These are phyloP conservation scores for Lipophrys pholis DNA, from an alignment of 2,113 vertebrate species.

Conservation along the genomic window DNA sequence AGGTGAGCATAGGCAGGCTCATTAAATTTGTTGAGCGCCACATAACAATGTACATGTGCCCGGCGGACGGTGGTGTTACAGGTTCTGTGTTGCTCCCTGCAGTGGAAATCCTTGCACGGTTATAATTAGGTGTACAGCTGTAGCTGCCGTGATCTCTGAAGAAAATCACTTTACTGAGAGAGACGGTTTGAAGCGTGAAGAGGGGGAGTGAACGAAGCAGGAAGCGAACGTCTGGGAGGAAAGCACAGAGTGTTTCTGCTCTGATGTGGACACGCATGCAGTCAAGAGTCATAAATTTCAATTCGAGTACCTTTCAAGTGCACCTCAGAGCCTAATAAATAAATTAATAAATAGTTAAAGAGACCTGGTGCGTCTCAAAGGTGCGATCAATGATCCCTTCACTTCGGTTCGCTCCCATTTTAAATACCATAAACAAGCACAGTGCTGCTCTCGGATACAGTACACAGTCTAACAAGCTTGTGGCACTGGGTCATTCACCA, in stretches of 20 bases:
- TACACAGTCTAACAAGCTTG: not conserved
- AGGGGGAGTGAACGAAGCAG: not conserved
- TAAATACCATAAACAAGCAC: conserved; percentile 17
- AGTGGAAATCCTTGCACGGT: conserved; percentile 9
- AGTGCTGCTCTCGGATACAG: not conserved
- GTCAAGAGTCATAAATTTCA: conserved; percentile 14
- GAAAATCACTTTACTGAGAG: conserved; percentile 39
- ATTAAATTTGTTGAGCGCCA: conserved; percentile 24
- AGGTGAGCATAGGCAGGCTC: conserved; percentile 31
- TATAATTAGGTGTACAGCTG: conserved; percentile 33
- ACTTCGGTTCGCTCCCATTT: not conserved
- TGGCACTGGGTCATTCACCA: not conserved
- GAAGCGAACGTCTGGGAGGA: conserved; percentile 17
- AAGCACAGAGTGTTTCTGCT: conserved; percentile 9
- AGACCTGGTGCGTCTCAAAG: conserved; percentile 29
- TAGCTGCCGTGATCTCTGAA: conserved; percentile 14
- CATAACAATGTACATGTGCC: not conserved
- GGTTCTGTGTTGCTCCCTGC: conserved; percentile 4
- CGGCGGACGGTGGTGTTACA: not conserved
- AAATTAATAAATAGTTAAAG: conserved; percentile 19
- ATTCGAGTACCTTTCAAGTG: conserved; percentile 9
- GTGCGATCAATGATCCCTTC: conserved; percentile 5
- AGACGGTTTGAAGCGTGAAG: conserved; percentile 9
- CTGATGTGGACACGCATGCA: not conserved
- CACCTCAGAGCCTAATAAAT: conserved; percentile 39